Evolutionary conservation across 2,113 vertebrate species (phyloP), one percentile per base, ranked within the genome.

Genomic region (Dipodomys spectabilis): DNA sequence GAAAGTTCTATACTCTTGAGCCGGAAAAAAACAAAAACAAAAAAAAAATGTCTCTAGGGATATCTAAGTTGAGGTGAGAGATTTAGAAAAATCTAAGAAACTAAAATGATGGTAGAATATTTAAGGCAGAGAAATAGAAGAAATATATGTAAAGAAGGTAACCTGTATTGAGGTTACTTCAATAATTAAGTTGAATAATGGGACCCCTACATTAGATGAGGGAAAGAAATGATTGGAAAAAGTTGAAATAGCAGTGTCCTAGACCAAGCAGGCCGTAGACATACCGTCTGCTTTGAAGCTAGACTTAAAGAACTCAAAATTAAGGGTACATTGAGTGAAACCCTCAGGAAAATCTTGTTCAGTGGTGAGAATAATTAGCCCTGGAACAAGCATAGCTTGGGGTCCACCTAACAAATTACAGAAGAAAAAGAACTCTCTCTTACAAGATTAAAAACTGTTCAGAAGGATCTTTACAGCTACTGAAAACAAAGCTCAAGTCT

Each of bases 401-500:
- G 2, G 12, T 49, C 49, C 12, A 12, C 12, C 49, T 49, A 87
- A 28, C 25, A 84, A 83, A 45, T 81, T 22, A 53, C n/a, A 78
- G 84, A 90, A 71, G n/a, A 5, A 81, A 91, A 12, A 53, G 64
- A 49, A 12, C 49, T 49, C 49, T 49, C 49, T 39, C 18, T 10
- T 73, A 75, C 72, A 93, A 44, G 18, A 32, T 49, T 62, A 75
- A 78, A 62, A 0, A 49, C 49, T 30, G 12, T 81, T 80, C 32
- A n/a, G 12, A 45, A 68, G 7, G 10, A 23, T 86, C 22, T 53
- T 86, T 32, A 28, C 12, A 74, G 25, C 2, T 68, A 27, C 20
- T 82, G 3, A 18, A 25, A 87, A 72, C 11, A 84, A 92, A 87
- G 25, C 53, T 90, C 64, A 90, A 77, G 45, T 39, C 80, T 75